phyloP scores from a whole-genome alignment of 2,888 invertebrate genomes.

The Mesoligia furuncula region DNA sequence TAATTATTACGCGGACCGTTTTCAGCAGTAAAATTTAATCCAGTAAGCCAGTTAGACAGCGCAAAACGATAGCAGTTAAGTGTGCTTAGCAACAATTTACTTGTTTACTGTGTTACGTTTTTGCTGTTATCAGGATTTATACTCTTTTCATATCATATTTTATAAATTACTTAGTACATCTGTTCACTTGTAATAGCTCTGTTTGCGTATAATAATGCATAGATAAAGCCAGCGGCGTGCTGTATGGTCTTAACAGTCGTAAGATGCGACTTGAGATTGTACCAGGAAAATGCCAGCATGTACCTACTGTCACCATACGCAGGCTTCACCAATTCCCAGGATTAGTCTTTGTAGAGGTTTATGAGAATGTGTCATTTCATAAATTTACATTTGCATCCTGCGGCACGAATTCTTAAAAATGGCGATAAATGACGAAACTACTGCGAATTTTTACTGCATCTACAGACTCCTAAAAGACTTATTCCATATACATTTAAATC shows the following conservation, averaged over 20 bases:
- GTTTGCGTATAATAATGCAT: constrained; percentile 34
- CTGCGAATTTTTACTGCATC: constrained; percentile 7
- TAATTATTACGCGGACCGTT: constrained; percentile 59
- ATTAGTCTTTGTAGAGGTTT: constrained; percentile 11
- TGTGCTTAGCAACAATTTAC: constrained; percentile 58
- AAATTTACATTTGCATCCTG: background rate
- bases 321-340: constrained; percentile 23
- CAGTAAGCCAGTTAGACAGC: constrained; percentile 48
- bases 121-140: constrained; percentile 48
- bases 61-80: constrained; percentile 47
- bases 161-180: constrained; percentile 19
- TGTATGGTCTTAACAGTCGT: constrained; percentile 34
- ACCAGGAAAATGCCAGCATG: constrained; percentile 48
- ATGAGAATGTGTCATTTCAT: constrained; percentile 13
- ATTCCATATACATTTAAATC: constrained; percentile 60
- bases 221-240: constrained; percentile 42
- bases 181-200: constrained; percentile 30
- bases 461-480: constrained; percentile 44
- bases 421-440: background rate
- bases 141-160: constrained; percentile 42
- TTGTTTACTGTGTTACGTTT: constrained; percentile 63
- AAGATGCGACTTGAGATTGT: constrained; percentile 53
- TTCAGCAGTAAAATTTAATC: constrained; percentile 53
- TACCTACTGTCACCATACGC: constrained; percentile 7
- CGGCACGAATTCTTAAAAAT: background rate